Evolutionary conservation across 35 echinoderm and acorn worm genomes (phyloP).

Genomic region (Lytechinus variegatus): DNA sequence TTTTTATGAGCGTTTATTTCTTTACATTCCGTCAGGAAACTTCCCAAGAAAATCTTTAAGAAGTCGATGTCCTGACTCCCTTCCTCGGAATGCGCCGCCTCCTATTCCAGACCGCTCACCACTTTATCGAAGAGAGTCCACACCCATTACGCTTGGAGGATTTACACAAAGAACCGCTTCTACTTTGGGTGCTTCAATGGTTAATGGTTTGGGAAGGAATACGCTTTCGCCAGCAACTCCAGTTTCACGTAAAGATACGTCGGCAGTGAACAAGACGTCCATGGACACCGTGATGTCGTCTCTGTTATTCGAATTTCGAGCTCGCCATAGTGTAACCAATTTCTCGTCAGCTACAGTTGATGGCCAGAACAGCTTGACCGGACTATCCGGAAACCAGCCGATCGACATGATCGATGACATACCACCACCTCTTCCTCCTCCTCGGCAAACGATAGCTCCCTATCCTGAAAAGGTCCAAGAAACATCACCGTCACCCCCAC

Average conservation of each 20-base stretch:
- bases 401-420: slow-evolving; percentile 9
- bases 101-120: not conserved
- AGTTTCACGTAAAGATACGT: not conserved
- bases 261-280: not conserved
- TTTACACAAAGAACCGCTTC: not conserved
- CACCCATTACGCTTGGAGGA: not conserved
- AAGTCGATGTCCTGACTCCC: not conserved
- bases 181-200: not conserved
- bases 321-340: not conserved
- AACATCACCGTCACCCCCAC: not conserved
- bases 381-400: not conserved
- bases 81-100: not conserved
- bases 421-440: not conserved
- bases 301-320: not conserved
- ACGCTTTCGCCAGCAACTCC: not conserved
- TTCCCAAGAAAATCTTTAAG: not conserved
- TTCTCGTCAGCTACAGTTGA: not conserved
- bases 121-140: not conserved
- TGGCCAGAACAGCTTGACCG: not conserved
- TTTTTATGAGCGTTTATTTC: no score
- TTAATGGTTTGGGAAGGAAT: not conserved
- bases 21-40: not conserved
- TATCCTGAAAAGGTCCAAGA: not conserved
- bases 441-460: not conserved
- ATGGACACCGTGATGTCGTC: not conserved